phyloP scores from a whole-genome alignment of 1,140 invertebrate species.

The Dryas iulia region DNA sequence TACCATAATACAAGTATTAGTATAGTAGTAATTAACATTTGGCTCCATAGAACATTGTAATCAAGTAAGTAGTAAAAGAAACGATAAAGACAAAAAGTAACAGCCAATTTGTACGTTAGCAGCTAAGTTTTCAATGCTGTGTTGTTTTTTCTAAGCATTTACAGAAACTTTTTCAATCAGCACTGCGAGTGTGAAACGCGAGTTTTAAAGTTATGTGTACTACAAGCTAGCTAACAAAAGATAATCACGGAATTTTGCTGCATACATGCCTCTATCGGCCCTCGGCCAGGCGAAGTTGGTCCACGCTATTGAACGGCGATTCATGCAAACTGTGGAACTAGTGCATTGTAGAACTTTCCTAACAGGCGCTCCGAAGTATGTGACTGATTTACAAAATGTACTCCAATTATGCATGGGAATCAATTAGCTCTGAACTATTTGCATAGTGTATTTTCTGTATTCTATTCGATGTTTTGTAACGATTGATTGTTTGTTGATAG shows the following conservation, averaged over 20 bases:
- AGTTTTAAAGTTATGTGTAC: constrained; percentile 27
- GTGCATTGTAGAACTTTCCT: constrained; percentile 26
- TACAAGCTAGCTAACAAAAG: constrained; percentile 29
- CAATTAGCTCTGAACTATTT: constrained; percentile 14
- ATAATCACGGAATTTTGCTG: constrained; percentile 27
- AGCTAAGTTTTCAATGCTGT: background rate
- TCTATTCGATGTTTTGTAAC: background rate
- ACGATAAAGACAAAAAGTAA: background rate
- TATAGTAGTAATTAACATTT: no score
- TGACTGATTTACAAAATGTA: constrained; percentile 24
- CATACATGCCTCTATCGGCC: constrained; percentile 18
- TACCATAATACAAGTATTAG: no score
- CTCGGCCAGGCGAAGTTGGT: constrained; percentile 30
- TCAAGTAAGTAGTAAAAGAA: background rate
- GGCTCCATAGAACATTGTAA: no score
- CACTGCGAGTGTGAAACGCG: constrained; percentile 18
- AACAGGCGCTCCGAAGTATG: constrained; percentile 26
- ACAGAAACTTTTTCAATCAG: constrained; percentile 22
- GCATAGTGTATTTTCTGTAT: background rate
- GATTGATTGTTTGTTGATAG: background rate
- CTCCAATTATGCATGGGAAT: constrained; percentile 21
- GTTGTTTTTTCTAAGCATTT: constrained; percentile 9
- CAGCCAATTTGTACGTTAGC: constrained; percentile 5
- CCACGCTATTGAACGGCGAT: constrained; percentile 31
- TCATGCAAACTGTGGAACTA: constrained; percentile 30